These are phyloP conservation scores for Dusona sp. DNA, from an alignment of 2,888 invertebrate species.

Conservation along the genomic window DNA sequence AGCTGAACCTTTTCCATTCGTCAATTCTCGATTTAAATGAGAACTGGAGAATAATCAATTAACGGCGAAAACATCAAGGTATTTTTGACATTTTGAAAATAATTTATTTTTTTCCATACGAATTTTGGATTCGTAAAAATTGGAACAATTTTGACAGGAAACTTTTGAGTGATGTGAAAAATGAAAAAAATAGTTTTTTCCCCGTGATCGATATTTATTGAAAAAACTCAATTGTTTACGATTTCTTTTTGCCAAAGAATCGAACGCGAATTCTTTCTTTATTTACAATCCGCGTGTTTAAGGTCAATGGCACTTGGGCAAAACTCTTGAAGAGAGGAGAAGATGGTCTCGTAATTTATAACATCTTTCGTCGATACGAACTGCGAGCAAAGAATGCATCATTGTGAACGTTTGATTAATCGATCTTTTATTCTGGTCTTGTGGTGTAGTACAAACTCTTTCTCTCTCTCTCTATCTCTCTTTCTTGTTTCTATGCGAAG, in stretches of 20 bases:
- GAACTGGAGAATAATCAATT: too few species aligned
- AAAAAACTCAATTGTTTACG: neutral
- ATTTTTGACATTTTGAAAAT: neutral
- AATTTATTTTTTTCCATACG: neutral
- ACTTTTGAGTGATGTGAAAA: neutral
- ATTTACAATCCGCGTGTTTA: neutral
- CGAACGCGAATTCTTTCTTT: neutral
- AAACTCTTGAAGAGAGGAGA: neutral
- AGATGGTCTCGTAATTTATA: constrained; percentile 45
- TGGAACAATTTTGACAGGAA: neutral
- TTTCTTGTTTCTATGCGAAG: neutral
- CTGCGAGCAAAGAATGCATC: constrained; percentile 35
- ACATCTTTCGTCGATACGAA: constrained; percentile 28
- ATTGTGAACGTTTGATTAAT: constrained; percentile 67
- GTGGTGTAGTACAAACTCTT: neutral
- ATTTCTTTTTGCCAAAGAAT: neutral
- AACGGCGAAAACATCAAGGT: too few species aligned
- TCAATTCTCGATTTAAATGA: neutral
- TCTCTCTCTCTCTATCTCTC: neutral
- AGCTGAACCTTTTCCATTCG: too few species aligned
- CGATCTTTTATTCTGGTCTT: constrained; percentile 45
- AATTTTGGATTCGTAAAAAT: neutral
- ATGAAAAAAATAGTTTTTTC: too few species aligned
- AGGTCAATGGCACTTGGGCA: constrained; percentile 50
- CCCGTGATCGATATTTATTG: too few species aligned